Conservation (phyloP, 2,797 vertebrate species). For the Setipinna tenuifilis region DNA sequence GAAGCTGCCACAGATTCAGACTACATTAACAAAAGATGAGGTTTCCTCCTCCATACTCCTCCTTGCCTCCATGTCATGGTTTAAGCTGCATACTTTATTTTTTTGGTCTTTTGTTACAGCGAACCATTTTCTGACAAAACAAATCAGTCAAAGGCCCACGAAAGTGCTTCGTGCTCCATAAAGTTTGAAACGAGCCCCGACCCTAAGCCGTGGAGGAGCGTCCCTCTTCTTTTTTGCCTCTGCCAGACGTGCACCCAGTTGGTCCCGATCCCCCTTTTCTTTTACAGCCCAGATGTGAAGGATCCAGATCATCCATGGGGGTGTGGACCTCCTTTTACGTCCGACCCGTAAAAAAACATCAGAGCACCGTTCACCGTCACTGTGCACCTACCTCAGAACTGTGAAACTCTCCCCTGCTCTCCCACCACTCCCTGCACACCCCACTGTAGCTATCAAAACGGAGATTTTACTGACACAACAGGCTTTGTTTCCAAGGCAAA, state of each 20-base stretch:
- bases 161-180: slow-evolving; percentile 2
- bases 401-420: no score
- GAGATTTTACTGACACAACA: slow-evolving; percentile 8
- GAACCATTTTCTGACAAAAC: not conserved
- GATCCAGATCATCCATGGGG: not conserved
- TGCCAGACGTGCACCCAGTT: slow-evolving; percentile 1
- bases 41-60: not conserved
- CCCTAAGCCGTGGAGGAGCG: not conserved
- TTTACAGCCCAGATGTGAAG: slow-evolving; percentile 12
- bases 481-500: slow-evolving; percentile 19
- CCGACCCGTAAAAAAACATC: not conserved
- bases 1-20: not conserved
- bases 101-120: not conserved
- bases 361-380: not conserved
- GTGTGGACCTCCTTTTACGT: not conserved
- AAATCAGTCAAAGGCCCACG: not conserved
- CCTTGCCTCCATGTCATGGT: not conserved
- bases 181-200: not conserved
- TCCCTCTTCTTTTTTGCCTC: not conserved
- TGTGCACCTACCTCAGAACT: not conserved
- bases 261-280: not conserved
- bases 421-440: not conserved
- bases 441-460: not conserved
- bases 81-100: not conserved
- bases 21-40: not conserved